Percentiles rank a stretch among this genome's conserved stretches.
Conservation (phyloP, 1,140 invertebrate species). For the Anastrepha obliqua region DNA sequence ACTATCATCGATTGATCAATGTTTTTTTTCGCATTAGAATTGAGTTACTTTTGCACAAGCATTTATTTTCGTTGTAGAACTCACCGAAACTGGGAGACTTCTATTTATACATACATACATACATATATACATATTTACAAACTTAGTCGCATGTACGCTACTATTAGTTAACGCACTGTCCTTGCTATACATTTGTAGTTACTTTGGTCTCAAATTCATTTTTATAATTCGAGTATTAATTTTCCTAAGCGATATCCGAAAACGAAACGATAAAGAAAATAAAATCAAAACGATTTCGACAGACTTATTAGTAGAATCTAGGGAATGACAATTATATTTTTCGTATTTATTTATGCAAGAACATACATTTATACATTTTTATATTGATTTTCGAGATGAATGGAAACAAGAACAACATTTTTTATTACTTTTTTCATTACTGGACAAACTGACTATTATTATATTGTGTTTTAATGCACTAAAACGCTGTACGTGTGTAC, state of each 20-base stretch:
- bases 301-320: not conserved
- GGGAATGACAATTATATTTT: too few relatives aligned
- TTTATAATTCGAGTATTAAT: slow-evolving; percentile 34
- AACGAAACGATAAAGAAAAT: not conserved
- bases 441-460: not conserved
- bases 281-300: not conserved
- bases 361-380: not conserved
- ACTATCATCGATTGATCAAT: slow-evolving; percentile 47
- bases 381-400: not conserved
- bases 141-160: not conserved
- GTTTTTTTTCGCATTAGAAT: slow-evolving; percentile 53
- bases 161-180: not conserved
- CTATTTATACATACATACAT: too few relatives aligned
- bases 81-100: not conserved
- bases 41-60: slow-evolving; percentile 47
- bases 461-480: not conserved
- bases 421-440: not conserved
- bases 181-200: not conserved
- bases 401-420: not conserved
- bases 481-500: not conserved
- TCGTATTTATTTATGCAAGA: not conserved
- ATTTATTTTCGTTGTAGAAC: slow-evolving; percentile 38
- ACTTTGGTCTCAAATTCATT: slow-evolving; percentile 35
- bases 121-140: not conserved
- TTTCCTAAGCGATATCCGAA: slow-evolving; percentile 17